phyloP scores from a whole-genome alignment of 2,113 vertebrate genomes.

The Chrysochloris asiatica region DNA sequence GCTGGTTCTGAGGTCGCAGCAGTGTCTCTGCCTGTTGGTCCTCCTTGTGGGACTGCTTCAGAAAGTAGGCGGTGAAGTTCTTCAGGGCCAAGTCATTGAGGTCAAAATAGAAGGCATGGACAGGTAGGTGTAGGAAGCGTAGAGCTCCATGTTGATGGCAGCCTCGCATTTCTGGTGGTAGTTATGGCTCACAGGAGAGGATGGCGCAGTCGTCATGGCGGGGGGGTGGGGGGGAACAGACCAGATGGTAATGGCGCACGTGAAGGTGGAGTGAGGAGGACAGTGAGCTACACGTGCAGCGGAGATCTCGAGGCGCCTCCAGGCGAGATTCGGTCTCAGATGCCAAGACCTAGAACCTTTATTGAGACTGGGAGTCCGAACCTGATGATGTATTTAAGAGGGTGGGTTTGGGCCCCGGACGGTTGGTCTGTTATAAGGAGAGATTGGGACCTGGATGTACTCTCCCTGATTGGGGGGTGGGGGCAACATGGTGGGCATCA shows the following conservation, averaged over 20 bases:
- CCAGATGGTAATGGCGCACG: fast-evolving
- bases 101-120: background rate
- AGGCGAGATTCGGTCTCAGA: fast-evolving
- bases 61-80: background rate
- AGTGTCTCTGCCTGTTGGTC: fast-evolving
- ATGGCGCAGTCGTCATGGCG: fast-evolving
- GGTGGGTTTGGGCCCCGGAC: background rate
- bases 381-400: no score
- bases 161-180: background rate
- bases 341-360: no score
- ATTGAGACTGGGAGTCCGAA: no score
- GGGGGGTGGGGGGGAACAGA: fast-evolving
- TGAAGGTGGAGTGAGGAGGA: no score
- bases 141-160: fast-evolving
- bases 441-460: no score
- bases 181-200: fast-evolving
- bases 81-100: background rate
- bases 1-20: background rate
- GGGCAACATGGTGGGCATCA: background rate
- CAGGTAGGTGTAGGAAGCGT: background rate
- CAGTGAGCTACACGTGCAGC: fast-evolving
- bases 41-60: fast-evolving
- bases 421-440: no score
- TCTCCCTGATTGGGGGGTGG: background rate
- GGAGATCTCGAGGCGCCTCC: background rate